Percentiles rank a stretch among this genome's conserved stretches.
Conservation (phyloP, 2,113 vertebrate genomes). For the Felis catus region DNA sequence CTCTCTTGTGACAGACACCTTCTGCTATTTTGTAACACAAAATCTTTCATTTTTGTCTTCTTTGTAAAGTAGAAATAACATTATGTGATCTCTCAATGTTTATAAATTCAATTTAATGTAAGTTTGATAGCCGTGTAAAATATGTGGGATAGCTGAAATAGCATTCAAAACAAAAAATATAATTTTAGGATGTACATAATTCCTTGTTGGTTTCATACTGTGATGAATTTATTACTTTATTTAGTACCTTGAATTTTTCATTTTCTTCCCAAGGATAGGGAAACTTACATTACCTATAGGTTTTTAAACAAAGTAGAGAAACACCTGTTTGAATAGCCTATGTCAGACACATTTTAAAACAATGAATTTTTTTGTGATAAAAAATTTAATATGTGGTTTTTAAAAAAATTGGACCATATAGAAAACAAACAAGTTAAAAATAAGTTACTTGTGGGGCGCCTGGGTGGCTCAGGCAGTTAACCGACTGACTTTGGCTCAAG, state of each 20-base stretch:
- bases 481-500: too few species aligned
- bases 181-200: background rate
- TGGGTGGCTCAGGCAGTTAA: too few species aligned
- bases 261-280: background rate
- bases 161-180: background rate
- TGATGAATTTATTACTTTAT: constrained; percentile 11
- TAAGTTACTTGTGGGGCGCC: background rate
- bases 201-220: constrained; percentile 8
- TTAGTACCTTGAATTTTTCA: background rate
- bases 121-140: background rate
- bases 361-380: background rate
- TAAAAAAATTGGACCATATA: background rate
- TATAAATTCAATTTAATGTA: constrained; percentile 23
- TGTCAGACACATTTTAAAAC: constrained; percentile 21
- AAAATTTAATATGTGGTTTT: background rate
- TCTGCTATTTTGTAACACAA: background rate
- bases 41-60: constrained; percentile 4
- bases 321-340: background rate
- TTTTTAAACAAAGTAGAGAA: constrained; percentile 17
- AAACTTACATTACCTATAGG: background rate
- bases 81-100: background rate
- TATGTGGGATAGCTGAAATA: background rate
- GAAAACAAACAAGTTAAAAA: background rate
- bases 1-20: constrained; percentile 19
- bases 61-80: constrained; percentile 10